Evolutionary conservation across 2,797 vertebrate species (phyloP), one percentile per base, ranked within the genome.

Genomic region (Psittacula echo): DNA sequence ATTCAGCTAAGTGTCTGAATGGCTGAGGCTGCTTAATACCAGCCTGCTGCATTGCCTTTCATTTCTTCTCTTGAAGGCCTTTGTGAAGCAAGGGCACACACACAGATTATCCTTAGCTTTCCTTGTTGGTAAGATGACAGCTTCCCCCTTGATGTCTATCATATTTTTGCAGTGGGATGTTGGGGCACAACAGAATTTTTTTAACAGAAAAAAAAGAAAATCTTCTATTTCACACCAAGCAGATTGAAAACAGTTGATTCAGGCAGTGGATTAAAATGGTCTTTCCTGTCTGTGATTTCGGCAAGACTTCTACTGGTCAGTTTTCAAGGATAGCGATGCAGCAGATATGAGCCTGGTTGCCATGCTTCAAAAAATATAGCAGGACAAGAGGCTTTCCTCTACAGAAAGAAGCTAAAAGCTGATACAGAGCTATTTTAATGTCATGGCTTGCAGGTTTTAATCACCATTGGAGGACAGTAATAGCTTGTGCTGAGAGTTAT

Each of bases 1-100:
- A 93, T 96, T 96, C 86, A 75, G 68, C 84, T 68, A 50, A 90
- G 78, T 68, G 72, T 90, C 75, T 95, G 90, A 93, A 93, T 79
- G 94, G 74, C 61, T 86, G 79, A 79, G 89, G 64, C 78, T 92
- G 84, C 41, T 75, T 94, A 85, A 92, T 83, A 87, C 77, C 66
- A 96, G 81, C 93, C 84, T 87, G 89, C 78, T 95, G 54, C 8
- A 3, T 11, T 75, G 71, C 81, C 65, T 94, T 83, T 90, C 42
- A 62, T 23, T 84, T 84, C 84, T 77, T 85, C 81, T 89, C 58
- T 83, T 91, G 75, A 67, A 86, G 65, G 86, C 56, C 65, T 95
- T 87, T 95, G 87, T 94, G 72, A 75, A 85, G 68, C 2, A 4
- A 64, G 53, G 76, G 76, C 56, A 72, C 60, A 62, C 0, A 1